Evolutionary conservation across 2,113 vertebrate genomes (phyloP), one percentile per base, ranked within the genome.

Genomic region (Lampris megalopsis): DNA sequence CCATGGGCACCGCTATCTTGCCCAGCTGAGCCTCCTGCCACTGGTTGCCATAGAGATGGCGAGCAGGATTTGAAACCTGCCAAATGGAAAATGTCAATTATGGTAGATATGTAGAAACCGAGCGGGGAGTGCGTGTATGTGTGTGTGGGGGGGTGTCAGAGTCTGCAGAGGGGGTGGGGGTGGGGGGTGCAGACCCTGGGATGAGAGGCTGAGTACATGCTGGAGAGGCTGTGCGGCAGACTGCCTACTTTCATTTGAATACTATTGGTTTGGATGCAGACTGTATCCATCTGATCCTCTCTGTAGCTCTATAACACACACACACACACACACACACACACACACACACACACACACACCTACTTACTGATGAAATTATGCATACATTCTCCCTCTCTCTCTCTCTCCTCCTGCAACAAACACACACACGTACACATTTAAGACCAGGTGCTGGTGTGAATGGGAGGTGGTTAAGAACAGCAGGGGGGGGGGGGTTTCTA

Each of bases 41-140:
- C 60, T 75, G 49, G 94, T 96, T 95, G 86, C 94, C 93, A 92
- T 93, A 91, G 95, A 92, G 92, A 96, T 93, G 80, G 84, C 38
- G 36, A 85, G 89, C 89, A 90, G 89, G 88, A 92, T 83, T 79
- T 80, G 91, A 87, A 91, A 89, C 54, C 90, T 89, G 92, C 93
- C 91, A 92, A 94, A 93, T 90, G 86, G 92, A 93, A 95, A 94
- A 95, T 91, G 93, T 95, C 93, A 95, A 92, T 95, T 95, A 94
- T 77, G 87, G 91, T 79, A 90, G 91, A 90, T 88, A 92, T 90
- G 85, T 83, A 83, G 83, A 86, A 84, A 70, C 36, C 59, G 69
- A 24, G 60, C 48, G 36, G 37, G 3, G 50, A 9, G 45, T 8
- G 49, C 35, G 40, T 48, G 62, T 43, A 41, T 49, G 35, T 37